These are phyloP conservation scores for Polyommatus icarus DNA, from an alignment of 2,888 invertebrate species.

Conservation along the genomic window DNA sequence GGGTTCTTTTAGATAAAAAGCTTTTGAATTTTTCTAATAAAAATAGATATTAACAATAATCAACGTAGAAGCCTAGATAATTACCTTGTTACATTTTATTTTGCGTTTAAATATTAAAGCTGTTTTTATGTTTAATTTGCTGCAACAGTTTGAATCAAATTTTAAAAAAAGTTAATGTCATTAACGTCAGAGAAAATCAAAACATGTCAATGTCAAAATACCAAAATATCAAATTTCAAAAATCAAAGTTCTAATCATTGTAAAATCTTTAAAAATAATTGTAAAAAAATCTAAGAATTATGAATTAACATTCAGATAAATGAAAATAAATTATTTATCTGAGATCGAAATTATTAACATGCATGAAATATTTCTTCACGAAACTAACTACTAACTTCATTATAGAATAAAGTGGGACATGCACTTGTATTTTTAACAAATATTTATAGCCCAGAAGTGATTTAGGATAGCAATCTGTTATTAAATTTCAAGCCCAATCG, in stretches of 20 bases:
- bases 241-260: background rate
- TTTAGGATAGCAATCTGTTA: background rate
- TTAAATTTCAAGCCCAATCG: background rate
- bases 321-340: no score
- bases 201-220: background rate
- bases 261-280: background rate
- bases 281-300: no score
- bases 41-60: background rate
- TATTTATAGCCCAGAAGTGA: background rate
- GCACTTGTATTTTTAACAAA: background rate
- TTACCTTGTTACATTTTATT: background rate
- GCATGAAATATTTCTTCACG: no score
- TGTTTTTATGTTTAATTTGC: background rate
- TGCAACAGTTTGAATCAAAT: background rate
- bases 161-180: background rate
- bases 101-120: slow-evolving; percentile 1
- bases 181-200: background rate
- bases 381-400: no score
- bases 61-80: background rate
- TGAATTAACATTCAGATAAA: no score
- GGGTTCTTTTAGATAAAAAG: no score
- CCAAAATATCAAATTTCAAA: background rate
- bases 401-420: background rate
- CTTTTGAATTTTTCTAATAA: background rate
- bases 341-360: no score